Base-by-base conservation (phyloP, 2,113 vertebrate genomes). In the Hipposideros armiger region DNA sequence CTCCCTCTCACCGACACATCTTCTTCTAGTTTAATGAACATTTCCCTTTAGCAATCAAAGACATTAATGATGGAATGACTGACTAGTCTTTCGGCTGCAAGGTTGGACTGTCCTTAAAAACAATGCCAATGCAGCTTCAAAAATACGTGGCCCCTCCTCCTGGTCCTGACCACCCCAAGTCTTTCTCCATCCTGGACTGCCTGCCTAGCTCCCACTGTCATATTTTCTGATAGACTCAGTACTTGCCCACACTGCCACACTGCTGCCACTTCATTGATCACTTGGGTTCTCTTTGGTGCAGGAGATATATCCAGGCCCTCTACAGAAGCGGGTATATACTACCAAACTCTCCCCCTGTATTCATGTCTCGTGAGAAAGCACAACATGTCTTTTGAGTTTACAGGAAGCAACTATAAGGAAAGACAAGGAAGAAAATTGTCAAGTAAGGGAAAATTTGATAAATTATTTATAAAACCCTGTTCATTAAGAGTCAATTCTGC, bases 381-480 rank as follows among this genome's bases (percentile, higher is more conserved):
- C 26, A 54, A 15, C 1, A 11, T 0, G 0, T 17, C 15, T 67
- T 94, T 87, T 26, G 36, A 94, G 54, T 72, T 70, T 81, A 56
- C 11, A 40, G 2, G 50, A 7, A 92, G 13, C 20, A 86, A 58
- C n/a, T 78, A 77, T 30, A 70, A 95, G 50, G 50, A 64, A 80
- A 90, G 52, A 93, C 30, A 66, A 70, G 11, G 32, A 69, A 82
- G 56, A 69, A 77, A 90, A 67, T 9, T 19, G 16, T 58, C 73
- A 54, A 80, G 87, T 83, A 83, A 52, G 19, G 36, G 8, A 70
- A 91, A 26, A 64, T 80, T 92, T 96, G 32, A 72, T 62, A 52
- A 92, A 91, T 83, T 78, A 91, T 80, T 78, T 83, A 80, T 42
- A 90, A 91, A 84, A 87, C 28, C 66, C 8, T 19, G 87, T 84